Percentiles rank a stretch among this genome's conserved stretches.
Evolutionary conservation across 1,140 invertebrate species (phyloP).

Genomic region (Schmidtea mediterranea): DNA sequence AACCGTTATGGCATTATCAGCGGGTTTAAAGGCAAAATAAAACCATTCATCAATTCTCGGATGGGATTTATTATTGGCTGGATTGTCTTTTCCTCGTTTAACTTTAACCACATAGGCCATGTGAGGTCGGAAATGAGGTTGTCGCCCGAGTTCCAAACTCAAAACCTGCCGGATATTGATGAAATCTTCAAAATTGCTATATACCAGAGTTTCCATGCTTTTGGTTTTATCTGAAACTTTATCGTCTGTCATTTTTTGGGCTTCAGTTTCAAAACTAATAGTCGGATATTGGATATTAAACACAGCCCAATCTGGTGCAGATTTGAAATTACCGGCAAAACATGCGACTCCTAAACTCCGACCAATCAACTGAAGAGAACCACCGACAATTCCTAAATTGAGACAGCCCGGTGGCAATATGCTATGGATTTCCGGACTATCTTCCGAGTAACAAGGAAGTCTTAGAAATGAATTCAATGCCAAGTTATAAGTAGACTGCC

Average conservation of each 20-base stretch:
- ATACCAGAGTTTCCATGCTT: too few relatives aligned
- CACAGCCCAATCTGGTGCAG: constrained; percentile 2
- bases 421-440: too few relatives aligned
- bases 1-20: too few relatives aligned
- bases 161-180: constrained; percentile 1
- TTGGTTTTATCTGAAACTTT: not conserved
- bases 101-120: not conserved
- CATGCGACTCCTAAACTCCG: not conserved
- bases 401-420: too few relatives aligned
- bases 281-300: constrained; percentile 2
- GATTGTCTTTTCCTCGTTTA: not conserved
- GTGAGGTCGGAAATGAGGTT: constrained; percentile 1
- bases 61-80: too few relatives aligned
- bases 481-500: not conserved
- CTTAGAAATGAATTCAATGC: not conserved
- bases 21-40: too few relatives aligned
- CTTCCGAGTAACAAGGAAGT: too few relatives aligned
- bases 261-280: constrained; percentile 2
- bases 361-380: not conserved
- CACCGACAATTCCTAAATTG: not conserved
- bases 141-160: not conserved
- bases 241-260: not conserved
- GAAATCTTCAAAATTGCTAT: not conserved
- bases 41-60: too few relatives aligned
- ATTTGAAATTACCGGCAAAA: constrained; percentile 3